These are phyloP conservation scores for Acomys russatus DNA, from an alignment of 2,797 vertebrate genomes.

Conservation along the genomic window DNA sequence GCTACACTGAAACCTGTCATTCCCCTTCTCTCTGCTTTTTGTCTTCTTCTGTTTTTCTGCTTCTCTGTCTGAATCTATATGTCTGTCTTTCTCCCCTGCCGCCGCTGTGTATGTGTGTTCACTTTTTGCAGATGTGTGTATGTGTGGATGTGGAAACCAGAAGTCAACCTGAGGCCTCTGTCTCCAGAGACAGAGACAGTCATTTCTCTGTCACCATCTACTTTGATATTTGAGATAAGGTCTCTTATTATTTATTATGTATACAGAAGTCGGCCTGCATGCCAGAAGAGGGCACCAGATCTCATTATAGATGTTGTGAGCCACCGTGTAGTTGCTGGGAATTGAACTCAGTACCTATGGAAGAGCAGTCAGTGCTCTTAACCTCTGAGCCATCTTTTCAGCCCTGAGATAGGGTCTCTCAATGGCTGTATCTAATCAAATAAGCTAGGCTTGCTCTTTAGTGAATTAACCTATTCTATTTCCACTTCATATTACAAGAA, in stretches of 20 bases:
- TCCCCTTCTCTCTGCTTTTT: background rate
- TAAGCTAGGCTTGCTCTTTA: background rate
- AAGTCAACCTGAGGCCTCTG: background rate
- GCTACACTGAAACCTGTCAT: background rate
- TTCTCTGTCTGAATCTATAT: background rate
- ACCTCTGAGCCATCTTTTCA: no score
- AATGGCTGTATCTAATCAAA: background rate
- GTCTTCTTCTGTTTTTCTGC: background rate
- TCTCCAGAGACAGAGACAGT: no score
- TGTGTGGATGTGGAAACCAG: background rate
- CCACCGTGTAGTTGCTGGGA: no score
- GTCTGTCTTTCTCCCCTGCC: background rate
- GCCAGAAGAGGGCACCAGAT: no score
- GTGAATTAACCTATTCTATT: background rate
- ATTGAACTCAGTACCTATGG: no score
- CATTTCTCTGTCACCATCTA: background rate
- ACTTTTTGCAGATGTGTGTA: background rate
- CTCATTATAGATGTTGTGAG: no score
- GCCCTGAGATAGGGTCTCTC: background rate
- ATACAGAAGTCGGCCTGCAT: no score
- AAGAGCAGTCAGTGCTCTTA: no score
- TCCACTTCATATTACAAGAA: background rate
- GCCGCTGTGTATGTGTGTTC: background rate
- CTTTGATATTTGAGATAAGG: background rate
- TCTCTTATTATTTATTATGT: no score